Base-by-base conservation (phyloP, 2,888 invertebrate species). In the Parelbella ahira region DNA sequence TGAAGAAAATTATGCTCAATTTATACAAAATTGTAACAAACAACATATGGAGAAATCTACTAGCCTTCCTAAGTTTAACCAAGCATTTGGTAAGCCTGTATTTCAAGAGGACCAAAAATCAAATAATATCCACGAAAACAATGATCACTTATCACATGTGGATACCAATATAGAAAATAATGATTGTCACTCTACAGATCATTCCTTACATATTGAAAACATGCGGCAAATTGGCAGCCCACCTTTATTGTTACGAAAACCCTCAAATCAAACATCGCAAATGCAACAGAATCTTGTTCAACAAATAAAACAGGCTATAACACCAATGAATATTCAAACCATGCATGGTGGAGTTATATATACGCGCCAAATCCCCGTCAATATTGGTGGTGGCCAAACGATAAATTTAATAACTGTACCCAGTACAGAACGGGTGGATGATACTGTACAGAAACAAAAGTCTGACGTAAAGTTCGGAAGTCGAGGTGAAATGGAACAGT, bases 61-160 rank as follows among this genome's bases (percentile, higher is more conserved):
- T 4, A 86, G 89, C 37, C 75, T 94, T 45, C 94, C 94, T 1
- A 93, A 94, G 71, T 94, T 94, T 64, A 93, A 93, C 62, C 93
- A 93, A 73, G 93, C 93, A 0, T 94, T 94, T 67, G 93, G 93
- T 0, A 93, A 93, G 71, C 90, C 92, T 28, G 91, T 92, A 27
- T 93, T 88, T 62, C 90, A 83, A 68, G 88, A 88, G 25, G 73
- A 66, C 28, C 77, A 69, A 49, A 80, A 79, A 42, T 58, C 58
- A 42, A 69, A 58, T 37, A 81, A 82, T 44, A 60, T 75, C 1
- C 66, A 60, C 37, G 56, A 54, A 36, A 68, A 60, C 37, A 68
- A 58, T 50, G 51, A 68, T 20, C 73, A 76, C 51, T 50, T 77
- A 36, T 41, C 62, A 11, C 28, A 64, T 1, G 51, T 54, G 1